Base-by-base conservation (phyloP, 2,797 vertebrate genomes). In the Peromyscus aztecus region DNA sequence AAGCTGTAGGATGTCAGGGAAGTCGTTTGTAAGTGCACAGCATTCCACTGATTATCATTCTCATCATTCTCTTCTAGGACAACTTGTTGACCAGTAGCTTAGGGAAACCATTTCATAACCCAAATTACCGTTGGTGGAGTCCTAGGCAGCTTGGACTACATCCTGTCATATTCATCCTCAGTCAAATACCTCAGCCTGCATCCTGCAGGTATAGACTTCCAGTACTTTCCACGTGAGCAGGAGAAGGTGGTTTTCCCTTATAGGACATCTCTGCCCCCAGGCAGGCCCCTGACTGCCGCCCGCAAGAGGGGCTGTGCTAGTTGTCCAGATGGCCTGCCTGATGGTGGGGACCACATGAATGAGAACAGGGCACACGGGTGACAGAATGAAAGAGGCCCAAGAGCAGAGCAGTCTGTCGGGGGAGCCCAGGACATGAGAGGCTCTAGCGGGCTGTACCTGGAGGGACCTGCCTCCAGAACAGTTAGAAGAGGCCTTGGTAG, bases 131-230 rank as follows among this genome's bases (percentile, higher is more conserved):
- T 43, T 29, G 4, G 0, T 23, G 13, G 40, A 37, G 40, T 9
- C 29, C 69, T 59, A 31, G 21, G 24, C 34, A 43, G 27, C 65
- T 1, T 14, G 55, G 29, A 76, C 57, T 43, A 16, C 9, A 9
- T 24, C 21, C 43, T 6, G 59, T 49, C 63, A 1, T 13, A 19
- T 11, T 17, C 37, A 13, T 12, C 46, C 81, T 61, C 34, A 27
- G 61, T 75, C 49, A 27, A 7, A 63, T 37, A 59, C 49, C n/a
- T 69, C 61, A 49, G 34, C 27, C 80, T 4, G 2, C 0, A 14
- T 43, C 89, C 17, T 0, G 10, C 0, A 0, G 9, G 0, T 8
- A 16, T 6, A 17, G 37, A 59, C 37, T 46, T 59, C 13, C 0
- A 29, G n/a, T 34, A 2, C 23, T 83, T 91, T 81, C 84, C 19